phyloP scores from a whole-genome alignment of 2,113 vertebrate species.

The Paradisaea rubra region DNA sequence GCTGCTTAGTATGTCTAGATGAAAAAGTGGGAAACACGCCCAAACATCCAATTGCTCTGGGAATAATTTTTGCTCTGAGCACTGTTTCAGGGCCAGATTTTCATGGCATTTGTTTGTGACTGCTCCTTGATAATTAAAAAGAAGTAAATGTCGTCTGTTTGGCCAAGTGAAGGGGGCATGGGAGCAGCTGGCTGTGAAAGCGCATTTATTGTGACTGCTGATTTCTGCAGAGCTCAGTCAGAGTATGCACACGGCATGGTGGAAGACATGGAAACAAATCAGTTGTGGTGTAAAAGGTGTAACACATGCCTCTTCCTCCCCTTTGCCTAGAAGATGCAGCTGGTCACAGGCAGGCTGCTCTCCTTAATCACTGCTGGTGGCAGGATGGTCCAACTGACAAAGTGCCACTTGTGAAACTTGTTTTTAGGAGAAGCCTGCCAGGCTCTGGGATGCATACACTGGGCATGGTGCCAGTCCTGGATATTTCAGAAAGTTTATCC shows the following conservation, averaged over 20 bases:
- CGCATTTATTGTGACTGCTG: not conserved
- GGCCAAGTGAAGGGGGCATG: not conserved
- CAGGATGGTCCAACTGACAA: rapidly evolving
- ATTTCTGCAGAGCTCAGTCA: not conserved
- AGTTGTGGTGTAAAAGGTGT: not conserved
- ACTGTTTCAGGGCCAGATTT: not conserved
- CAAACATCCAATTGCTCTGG: not conserved
- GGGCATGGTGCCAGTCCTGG: not conserved
- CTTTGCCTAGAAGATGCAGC: not conserved
- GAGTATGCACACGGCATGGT: not conserved
- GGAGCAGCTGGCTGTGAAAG: not conserved
- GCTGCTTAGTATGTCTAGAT: not conserved
- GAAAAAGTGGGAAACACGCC: not conserved
- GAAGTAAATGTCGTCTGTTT: not conserved
- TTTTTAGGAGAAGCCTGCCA: not conserved
- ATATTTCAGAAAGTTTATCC: not conserved
- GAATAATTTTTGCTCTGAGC: not conserved
- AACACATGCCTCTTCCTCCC: not conserved
- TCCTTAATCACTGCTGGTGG: rapidly evolving
- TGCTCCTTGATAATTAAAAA: not conserved
- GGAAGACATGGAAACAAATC: not conserved
- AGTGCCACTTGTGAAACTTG: rapidly evolving
- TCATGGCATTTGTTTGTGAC: not conserved
- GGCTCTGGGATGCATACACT: rapidly evolving
- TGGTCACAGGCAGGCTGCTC: not conserved